Conservation (phyloP, 2,797 vertebrate species). For the Malacoraja senta region DNA sequence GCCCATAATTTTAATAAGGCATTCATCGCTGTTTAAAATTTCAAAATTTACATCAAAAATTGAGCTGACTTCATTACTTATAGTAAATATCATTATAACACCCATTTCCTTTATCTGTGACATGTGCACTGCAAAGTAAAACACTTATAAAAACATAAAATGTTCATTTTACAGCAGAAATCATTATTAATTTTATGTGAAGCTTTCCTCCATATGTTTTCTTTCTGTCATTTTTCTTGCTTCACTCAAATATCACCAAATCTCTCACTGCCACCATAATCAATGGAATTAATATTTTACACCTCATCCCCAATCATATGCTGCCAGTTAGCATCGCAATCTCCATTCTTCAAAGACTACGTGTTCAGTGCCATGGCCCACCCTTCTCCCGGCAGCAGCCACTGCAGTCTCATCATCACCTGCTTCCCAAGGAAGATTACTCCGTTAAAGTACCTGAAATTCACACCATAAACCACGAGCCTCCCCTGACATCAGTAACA, state of each 20-base stretch:
- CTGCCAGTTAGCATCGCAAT: not conserved
- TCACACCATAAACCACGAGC: not conserved
- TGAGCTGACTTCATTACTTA: slow-evolving; percentile 12
- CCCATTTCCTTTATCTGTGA: not conserved
- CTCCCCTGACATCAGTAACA: not conserved
- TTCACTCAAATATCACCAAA: not conserved
- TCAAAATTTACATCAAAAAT: slow-evolving; percentile 6
- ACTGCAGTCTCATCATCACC: not conserved
- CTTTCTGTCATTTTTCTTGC: not conserved
- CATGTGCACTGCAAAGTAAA: not conserved
- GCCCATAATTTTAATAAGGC: slow-evolving; percentile 28
- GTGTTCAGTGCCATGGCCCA: not conserved
- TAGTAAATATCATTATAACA: slow-evolving; percentile 1
- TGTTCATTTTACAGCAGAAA: not conserved
- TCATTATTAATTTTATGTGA: not conserved
- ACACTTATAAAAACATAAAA: not conserved
- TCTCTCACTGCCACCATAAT: not conserved
- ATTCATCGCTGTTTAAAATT: slow-evolving; percentile 22
- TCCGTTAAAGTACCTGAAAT: not conserved
- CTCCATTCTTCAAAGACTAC: not conserved
- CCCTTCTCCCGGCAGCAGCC: not conserved
- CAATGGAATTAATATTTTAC: not conserved
- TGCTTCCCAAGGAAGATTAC: not conserved
- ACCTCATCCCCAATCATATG: not conserved
- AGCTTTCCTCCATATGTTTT: not conserved